phyloP scores from a whole-genome alignment of 2,888 invertebrate genomes.

The Petrophora chlorosata region DNA sequence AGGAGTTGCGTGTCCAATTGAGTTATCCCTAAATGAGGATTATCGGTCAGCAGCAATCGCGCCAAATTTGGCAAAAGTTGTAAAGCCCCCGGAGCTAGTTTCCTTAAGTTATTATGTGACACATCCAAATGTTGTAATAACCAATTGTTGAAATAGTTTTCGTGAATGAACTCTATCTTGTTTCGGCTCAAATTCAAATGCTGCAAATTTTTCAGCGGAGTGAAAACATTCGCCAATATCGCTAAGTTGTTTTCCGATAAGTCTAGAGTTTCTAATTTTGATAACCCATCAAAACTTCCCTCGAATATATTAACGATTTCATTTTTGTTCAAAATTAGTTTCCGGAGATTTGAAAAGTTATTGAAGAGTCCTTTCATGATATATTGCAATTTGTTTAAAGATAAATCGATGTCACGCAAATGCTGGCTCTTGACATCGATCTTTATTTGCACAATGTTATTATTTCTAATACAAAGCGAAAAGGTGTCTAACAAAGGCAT shows the following conservation, averaged over 20 bases:
- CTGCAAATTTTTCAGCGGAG: slow-evolving; percentile 84
- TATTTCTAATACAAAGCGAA: slow-evolving; percentile 63
- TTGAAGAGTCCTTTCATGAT: slow-evolving; percentile 81
- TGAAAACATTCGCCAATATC: slow-evolving; percentile 82
- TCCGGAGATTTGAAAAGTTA: slow-evolving; percentile 82
- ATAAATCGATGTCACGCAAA: slow-evolving; percentile 84
- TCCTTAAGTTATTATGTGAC: slow-evolving; percentile 86
- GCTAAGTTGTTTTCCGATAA: slow-evolving; percentile 87
- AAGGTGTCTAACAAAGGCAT: slow-evolving; percentile 58
- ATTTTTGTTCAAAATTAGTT: slow-evolving; percentile 88
- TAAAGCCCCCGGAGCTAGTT: slow-evolving; percentile 86
- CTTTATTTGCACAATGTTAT: slow-evolving; percentile 58
- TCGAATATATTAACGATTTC: slow-evolving; percentile 82
- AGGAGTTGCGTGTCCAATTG: slow-evolving; percentile 83
- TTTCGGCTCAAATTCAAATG: slow-evolving; percentile 89
- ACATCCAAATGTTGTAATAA: slow-evolving; percentile 88
- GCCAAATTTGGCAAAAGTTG: slow-evolving; percentile 90
- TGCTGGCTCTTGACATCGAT: slow-evolving; percentile 61
- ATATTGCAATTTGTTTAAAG: slow-evolving; percentile 81
- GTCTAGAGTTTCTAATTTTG: slow-evolving; percentile 86
- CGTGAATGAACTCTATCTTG: slow-evolving; percentile 85
- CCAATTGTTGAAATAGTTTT: slow-evolving; percentile 86
- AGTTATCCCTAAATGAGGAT: slow-evolving; percentile 87
- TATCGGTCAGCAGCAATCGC: slow-evolving; percentile 90
- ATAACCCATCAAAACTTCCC: slow-evolving; percentile 84